Evolutionary conservation across 2,888 invertebrate species (phyloP).

Genomic region (Drosophila peninsularis): DNA sequence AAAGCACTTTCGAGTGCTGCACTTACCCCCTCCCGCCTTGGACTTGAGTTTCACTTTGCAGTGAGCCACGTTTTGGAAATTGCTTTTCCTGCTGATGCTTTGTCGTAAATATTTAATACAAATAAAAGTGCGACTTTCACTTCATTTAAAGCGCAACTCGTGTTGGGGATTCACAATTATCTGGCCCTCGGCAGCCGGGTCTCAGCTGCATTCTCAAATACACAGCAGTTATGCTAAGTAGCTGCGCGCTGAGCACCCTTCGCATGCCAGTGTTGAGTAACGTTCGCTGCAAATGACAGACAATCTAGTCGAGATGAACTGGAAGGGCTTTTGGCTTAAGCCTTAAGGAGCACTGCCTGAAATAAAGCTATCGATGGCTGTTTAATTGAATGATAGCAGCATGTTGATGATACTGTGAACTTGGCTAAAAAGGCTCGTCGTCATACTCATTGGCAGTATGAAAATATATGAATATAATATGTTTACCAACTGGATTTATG

Average conservation of each 20-base stretch:
- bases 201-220: slow-evolving; percentile 35
- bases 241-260: slow-evolving; percentile 11
- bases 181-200: neutral
- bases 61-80: slow-evolving; percentile 46
- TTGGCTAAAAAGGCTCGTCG: too few relatives aligned
- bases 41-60: slow-evolving; percentile 64
- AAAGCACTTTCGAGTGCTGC: slow-evolving; percentile 47
- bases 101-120: slow-evolving; percentile 70
- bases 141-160: slow-evolving; percentile 62
- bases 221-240: slow-evolving; percentile 24
- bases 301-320: neutral
- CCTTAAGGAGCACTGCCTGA: too few relatives aligned
- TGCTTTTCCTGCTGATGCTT: slow-evolving; percentile 53
- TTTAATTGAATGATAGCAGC: neutral
- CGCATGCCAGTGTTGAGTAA: neutral
- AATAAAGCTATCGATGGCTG: neutral
- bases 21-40: slow-evolving; percentile 23
- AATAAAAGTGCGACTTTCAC: slow-evolving; percentile 76
- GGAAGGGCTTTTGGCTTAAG: neutral
- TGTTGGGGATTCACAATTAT: slow-evolving; percentile 42
- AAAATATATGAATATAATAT: too few relatives aligned
- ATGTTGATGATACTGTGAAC: too few relatives aligned
- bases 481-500: too few relatives aligned
- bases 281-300: slow-evolving; percentile 1
- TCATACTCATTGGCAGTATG: too few relatives aligned